Evolutionary conservation across 2,888 invertebrate genomes (phyloP).

Genomic region (Chrysodeixis includens): DNA sequence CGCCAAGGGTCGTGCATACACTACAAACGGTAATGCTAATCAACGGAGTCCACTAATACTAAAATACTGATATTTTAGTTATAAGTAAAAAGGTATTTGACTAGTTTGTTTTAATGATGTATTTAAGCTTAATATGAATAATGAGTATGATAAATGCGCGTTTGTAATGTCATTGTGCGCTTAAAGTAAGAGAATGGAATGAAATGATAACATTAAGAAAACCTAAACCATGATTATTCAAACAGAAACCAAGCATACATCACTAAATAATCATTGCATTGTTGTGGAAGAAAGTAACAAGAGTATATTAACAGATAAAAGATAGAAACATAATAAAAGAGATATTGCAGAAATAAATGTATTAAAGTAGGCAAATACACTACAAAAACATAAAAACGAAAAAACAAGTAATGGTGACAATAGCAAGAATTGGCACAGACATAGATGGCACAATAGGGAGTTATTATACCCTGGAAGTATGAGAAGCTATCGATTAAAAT

Average conservation of each 20-base stretch:
- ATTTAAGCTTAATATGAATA: constrained; percentile 43
- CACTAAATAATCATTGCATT: neutral
- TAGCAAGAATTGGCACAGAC: constrained; percentile 49
- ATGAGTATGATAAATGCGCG: constrained; percentile 24
- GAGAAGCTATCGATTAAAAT: constrained; percentile 17
- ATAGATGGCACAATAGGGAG: constrained; percentile 59
- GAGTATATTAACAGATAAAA: neutral
- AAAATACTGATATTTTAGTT: constrained; percentile 39
- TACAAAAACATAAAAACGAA: neutral
- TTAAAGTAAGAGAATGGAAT: constrained; percentile 30
- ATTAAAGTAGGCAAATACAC: constrained; percentile 8
- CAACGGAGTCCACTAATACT: constrained; percentile 29
- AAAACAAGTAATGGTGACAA: constrained; percentile 9
- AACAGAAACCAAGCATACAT: neutral
- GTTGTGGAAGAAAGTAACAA: neutral
- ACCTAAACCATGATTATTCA: neutral
- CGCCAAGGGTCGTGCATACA: constrained; percentile 32
- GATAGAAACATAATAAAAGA: neutral
- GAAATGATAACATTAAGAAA: constrained; percentile 25
- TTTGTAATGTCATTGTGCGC: constrained; percentile 27
- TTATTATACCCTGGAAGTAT: constrained; percentile 40
- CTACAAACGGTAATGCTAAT: constrained; percentile 53
- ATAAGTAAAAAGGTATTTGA: constrained; percentile 28
- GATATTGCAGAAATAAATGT: neutral
- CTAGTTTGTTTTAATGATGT: constrained; percentile 39